A percentile compares a stretch with the other conserved stretches of the same genome.
These are phyloP conservation scores for Phyllotreta striolata DNA, from an alignment of 2,888 invertebrate species.

Conservation along the genomic window DNA sequence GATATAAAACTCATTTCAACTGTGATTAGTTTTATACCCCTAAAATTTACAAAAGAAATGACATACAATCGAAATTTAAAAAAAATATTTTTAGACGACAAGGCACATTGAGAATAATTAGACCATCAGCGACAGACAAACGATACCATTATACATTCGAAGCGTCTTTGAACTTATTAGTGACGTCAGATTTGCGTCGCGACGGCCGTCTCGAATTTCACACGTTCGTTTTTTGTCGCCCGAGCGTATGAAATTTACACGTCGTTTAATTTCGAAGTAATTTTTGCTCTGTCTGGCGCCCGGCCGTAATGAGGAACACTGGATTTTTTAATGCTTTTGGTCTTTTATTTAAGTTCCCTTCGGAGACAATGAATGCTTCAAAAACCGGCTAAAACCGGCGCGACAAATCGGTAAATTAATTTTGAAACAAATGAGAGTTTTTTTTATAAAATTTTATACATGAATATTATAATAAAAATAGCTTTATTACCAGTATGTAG, in stretches of 20 bases:
- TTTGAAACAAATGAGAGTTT: too few relatives aligned
- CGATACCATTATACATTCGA: not conserved
- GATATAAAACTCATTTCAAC: conserved; percentile 9
- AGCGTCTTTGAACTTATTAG: conserved; percentile 11
- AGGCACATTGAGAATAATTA: too few relatives aligned
- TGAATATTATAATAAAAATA: too few relatives aligned
- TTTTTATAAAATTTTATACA: too few relatives aligned
- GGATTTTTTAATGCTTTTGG: conserved; percentile 7
- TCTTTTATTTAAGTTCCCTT: conserved; percentile 1
- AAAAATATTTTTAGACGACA: too few relatives aligned
- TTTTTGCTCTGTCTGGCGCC: conserved; percentile 28
- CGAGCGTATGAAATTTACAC: conserved; percentile 21
- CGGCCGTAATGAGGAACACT: conserved; percentile 7
- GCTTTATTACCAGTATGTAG: not conserved
- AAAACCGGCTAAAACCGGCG: too few relatives aligned
- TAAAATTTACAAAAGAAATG: too few relatives aligned
- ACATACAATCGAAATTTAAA: too few relatives aligned
- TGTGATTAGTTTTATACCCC: not conserved
- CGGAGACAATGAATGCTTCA: not conserved
- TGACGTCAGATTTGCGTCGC: conserved; percentile 9
- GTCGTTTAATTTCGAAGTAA: conserved; percentile 26
- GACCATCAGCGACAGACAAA: too few relatives aligned
- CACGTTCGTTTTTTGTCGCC: conserved; percentile 11
- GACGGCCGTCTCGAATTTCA: conserved; percentile 5
- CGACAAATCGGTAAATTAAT: too few relatives aligned